Base-by-base conservation (phyloP, 2,797 vertebrate species). In the Tragopan temminckii region DNA sequence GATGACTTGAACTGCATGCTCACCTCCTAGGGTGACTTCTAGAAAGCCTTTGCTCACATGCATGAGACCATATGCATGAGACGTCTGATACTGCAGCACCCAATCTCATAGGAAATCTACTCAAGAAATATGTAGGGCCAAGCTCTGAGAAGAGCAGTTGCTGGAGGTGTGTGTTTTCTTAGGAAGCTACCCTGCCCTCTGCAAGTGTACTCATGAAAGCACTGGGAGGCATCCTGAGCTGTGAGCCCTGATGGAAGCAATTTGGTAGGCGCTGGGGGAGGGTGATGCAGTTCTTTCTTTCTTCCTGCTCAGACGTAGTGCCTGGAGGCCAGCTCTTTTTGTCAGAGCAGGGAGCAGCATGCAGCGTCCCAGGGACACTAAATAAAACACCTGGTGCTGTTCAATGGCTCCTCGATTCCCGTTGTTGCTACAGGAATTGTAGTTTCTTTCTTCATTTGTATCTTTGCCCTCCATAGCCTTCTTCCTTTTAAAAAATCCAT, bases 401-500 rank as follows among this genome's bases (percentile, higher is more conserved):
- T 90, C 74, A 79, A 33, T 77, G 83, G 74, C 24, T 58, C 57
- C 85, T 91, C 76, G 27, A 11, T 92, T 94, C 85, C 70, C 8
- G 2, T 72, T 78, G 66, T 52, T 58, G 69, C 45, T 86, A 43
- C 40, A 77, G 83, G 88, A 93, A 76, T 84, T 45, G 18, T 63
- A 66, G 63, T 94, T 96, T 86, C 42, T 91, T 95, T 85, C 84
- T 75, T 85, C 86, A 42, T 96, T 89, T 96, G 86, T 87, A 89
- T 93, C 88, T 96, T 95, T 96, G 90, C 95, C 87, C 67, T 94
- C 90, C 57, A 72, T 63, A 17, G 36, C 77, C 61, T 80, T 81
- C 95, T 94, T 80, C 58, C 72, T 95, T 96, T 58, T 11, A 87
- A 97, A 97, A 97, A 96, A 94, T 80, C 89, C 82, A 94, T 61